phyloP scores from a whole-genome alignment of 2,888 invertebrate genomes.

The Cataglyphis livida region DNA sequence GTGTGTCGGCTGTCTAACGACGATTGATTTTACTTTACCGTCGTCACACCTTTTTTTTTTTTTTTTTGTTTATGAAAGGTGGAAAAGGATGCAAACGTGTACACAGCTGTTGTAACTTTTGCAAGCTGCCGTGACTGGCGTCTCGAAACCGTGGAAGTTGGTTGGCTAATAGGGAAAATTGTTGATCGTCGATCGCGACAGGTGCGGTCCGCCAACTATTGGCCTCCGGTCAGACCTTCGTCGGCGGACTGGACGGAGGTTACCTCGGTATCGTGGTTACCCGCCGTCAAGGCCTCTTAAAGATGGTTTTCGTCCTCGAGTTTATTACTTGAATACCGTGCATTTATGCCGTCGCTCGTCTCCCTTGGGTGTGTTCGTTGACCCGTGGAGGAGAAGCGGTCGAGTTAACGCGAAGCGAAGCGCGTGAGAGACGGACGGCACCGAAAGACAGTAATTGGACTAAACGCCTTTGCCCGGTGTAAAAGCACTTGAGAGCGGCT shows the following conservation, averaged over 20 bases:
- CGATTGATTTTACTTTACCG: neutral
- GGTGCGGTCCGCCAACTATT: constrained; percentile 45
- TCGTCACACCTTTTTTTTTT: neutral
- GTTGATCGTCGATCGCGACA: constrained; percentile 50
- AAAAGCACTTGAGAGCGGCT: constrained; percentile 40
- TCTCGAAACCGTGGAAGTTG: constrained; percentile 24
- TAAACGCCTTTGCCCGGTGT: constrained; percentile 55
- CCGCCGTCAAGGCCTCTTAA: constrained; percentile 62
- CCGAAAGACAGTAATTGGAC: constrained; percentile 57
- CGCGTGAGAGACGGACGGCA: constrained; percentile 55
- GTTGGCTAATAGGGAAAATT: constrained; percentile 46
- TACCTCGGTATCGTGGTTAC: constrained; percentile 60
- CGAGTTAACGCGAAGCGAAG: constrained; percentile 55
- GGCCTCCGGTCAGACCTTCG: constrained; percentile 49
- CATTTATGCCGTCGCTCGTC: constrained; percentile 57
- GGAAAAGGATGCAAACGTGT: neutral
- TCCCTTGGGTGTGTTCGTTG: constrained; percentile 57
- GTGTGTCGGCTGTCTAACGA: neutral
- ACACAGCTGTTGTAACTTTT: constrained; percentile 26
- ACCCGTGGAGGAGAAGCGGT: constrained; percentile 52
- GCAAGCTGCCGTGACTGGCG: constrained; percentile 30
- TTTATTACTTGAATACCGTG: constrained; percentile 59
- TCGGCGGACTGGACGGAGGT: constrained; percentile 49
- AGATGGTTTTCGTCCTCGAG: constrained; percentile 58
- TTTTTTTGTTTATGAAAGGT: neutral